These are phyloP conservation scores for Zaprionus capensis DNA, from an alignment of 1,140 invertebrate genomes.

Conservation along the genomic window DNA sequence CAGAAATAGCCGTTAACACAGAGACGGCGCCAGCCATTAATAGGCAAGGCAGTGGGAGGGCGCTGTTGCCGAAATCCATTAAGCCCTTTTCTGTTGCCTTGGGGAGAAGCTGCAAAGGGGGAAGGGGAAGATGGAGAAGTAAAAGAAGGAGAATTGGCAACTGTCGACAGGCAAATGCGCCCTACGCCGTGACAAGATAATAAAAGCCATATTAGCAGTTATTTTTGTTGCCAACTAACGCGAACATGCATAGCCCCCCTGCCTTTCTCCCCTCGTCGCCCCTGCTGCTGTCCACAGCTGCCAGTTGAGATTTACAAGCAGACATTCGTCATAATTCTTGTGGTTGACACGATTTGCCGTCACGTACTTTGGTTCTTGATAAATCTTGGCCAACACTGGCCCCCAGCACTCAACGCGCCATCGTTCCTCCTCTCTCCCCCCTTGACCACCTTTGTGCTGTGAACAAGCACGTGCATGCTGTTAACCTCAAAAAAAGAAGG, in stretches of 20 bases:
- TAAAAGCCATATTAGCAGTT: constrained; percentile 66
- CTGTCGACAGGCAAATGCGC: constrained; percentile 12
- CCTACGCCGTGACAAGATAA: constrained; percentile 50
- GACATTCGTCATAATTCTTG: constrained; percentile 73
- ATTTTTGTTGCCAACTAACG: constrained; percentile 25
- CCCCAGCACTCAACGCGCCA: constrained; percentile 62
- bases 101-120: background rate
- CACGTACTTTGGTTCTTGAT: constrained; percentile 72
- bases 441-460: constrained; percentile 58
- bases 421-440: constrained; percentile 47
- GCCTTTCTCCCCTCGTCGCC: constrained; percentile 14
- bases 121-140: background rate
- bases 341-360: constrained; percentile 74
- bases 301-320: constrained; percentile 65
- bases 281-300: constrained; percentile 25
- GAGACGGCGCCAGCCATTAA: constrained; percentile 7
- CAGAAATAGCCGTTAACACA: constrained; percentile 18
- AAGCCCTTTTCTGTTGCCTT: background rate
- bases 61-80: constrained; percentile 28
- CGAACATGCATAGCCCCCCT: background rate
- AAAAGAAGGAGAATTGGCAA: background rate
- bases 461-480: constrained; percentile 69
- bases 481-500: constrained; percentile 66
- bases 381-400: constrained; percentile 56
- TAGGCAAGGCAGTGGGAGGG: constrained; percentile 2